These are phyloP conservation scores for Drosophila limbata DNA, from an alignment of 2,888 invertebrate genomes.

Conservation along the genomic window DNA sequence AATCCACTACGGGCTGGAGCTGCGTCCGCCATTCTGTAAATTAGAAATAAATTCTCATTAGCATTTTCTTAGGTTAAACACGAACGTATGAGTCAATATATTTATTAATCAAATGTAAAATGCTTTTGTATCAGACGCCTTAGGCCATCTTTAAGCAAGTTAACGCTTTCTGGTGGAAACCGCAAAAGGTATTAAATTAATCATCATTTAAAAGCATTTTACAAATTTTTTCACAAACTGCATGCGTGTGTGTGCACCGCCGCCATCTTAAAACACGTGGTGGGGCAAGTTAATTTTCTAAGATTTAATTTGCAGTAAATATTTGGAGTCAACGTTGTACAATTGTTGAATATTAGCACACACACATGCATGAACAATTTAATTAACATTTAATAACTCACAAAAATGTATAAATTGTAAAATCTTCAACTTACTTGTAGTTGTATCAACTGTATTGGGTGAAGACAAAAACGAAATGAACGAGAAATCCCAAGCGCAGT, in stretches of 20 bases:
- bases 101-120: not conserved
- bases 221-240: not conserved
- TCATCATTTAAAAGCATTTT: slow-evolving; percentile 81
- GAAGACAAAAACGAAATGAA: slow-evolving; percentile 85
- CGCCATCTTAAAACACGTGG: slow-evolving; percentile 79
- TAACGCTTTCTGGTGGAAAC: slow-evolving; percentile 85
- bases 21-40: slow-evolving; percentile 97
- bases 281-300: not conserved
- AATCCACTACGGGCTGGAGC: slow-evolving; percentile 99
- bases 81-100: slow-evolving; percentile 5
- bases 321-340: too few relatives aligned
- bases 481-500: slow-evolving; percentile 61
- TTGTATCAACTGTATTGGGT: slow-evolving; percentile 81
- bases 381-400: not conserved
- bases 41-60: slow-evolving; percentile 42
- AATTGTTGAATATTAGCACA: not conserved
- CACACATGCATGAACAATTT: not conserved
- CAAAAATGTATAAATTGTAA: not conserved
- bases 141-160: slow-evolving; percentile 82
- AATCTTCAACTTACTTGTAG: slow-evolving; percentile 81
- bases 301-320: not conserved
- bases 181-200: slow-evolving; percentile 84
- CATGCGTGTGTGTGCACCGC: slow-evolving; percentile 13
- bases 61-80: slow-evolving; percentile 40
- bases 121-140: slow-evolving; percentile 81